These are phyloP conservation scores for Pandemis heparana DNA, from an alignment of 2,888 invertebrate species.

Conservation along the genomic window DNA sequence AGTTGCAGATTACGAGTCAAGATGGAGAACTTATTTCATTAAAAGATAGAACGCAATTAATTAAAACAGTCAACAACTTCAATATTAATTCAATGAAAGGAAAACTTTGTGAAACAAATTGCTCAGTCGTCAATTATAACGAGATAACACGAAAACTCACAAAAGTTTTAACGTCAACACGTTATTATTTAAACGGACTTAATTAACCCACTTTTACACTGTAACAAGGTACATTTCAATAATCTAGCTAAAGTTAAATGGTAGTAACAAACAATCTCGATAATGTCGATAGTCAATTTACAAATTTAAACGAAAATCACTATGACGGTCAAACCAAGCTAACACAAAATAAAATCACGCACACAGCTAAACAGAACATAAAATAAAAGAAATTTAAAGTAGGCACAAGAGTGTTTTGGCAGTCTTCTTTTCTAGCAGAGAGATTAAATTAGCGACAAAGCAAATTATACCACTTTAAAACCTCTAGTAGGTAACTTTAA, in stretches of 20 bases:
- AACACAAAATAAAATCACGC: no score
- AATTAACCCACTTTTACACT: no score
- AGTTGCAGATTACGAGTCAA: neutral
- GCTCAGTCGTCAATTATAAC: neutral
- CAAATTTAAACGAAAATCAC: no score
- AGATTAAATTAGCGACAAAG: no score
- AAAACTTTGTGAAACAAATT: neutral
- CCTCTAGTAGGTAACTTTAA: no score
- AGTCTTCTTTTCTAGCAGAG: no score
- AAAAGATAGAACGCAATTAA: neutral
- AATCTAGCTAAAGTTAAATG: neutral
- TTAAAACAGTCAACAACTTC: neutral
- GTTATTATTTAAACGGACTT: neutral
- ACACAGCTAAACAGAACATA: no score
- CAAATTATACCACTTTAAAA: no score
- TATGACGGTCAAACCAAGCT: no score
- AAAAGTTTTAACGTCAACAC: neutral
- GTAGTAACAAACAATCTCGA: neutral
- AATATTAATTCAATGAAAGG: neutral
- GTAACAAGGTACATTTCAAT: no score
- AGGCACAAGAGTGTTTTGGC: no score
- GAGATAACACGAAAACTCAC: neutral
- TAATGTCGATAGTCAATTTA: neutral
- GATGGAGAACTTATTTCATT: neutral
- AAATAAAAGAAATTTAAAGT: no score